Conservation (phyloP, 2,113 vertebrate species). For the Sylvia atricapilla region DNA sequence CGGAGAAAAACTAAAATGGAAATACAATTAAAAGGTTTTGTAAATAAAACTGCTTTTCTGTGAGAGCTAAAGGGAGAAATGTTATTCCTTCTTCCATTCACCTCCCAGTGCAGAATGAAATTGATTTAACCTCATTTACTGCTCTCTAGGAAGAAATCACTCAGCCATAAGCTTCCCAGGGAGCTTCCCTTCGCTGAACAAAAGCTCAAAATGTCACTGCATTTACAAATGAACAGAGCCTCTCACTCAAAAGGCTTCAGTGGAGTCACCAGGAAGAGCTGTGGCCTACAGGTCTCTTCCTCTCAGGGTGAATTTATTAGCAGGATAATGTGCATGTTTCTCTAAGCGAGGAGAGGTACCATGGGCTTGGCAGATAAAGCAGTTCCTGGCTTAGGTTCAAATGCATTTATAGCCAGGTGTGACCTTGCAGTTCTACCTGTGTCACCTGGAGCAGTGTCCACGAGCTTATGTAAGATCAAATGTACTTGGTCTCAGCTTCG, state of each 20-base stretch:
- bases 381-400: neutral
- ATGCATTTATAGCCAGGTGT: neutral
- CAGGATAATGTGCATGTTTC: slow-evolving; percentile 13
- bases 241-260: slow-evolving; percentile 50
- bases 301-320: neutral
- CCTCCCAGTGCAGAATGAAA: slow-evolving; percentile 8
- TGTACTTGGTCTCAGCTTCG: neutral
- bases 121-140: slow-evolving; percentile 69
- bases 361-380: neutral
- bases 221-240: slow-evolving; percentile 70
- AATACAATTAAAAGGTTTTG: neutral
- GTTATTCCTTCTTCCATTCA: neutral
- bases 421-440: neutral
- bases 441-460: neutral
- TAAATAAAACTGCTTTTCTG: slow-evolving; percentile 2
- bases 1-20: neutral
- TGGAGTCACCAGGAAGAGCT: neutral
- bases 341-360: neutral
- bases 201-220: slow-evolving; percentile 73
- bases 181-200: slow-evolving; percentile 53
- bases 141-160: slow-evolving; percentile 69
- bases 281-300: neutral
- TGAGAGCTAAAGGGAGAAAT: neutral
- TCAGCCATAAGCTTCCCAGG: slow-evolving; percentile 61
- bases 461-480: neutral